A percentile compares a stretch with the other conserved stretches of the same genome.
Evolutionary conservation across 2,113 vertebrate species (phyloP).

Genomic region (Centrocercus urophasianus): DNA sequence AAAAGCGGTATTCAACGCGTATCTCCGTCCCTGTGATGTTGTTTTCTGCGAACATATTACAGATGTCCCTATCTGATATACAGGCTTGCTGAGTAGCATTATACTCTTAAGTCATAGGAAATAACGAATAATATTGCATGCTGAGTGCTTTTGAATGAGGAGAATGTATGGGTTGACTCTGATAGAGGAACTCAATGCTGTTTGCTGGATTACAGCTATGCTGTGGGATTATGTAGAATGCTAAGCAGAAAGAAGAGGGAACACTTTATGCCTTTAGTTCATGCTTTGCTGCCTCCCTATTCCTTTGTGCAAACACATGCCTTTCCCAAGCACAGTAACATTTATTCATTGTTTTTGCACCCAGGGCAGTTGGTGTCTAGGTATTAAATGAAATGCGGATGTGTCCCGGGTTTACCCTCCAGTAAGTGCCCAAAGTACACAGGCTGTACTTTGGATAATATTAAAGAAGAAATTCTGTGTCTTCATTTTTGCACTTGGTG

Average conservation of each 20-base stretch:
- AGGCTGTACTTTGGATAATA: background rate
- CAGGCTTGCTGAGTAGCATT: background rate
- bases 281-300: background rate
- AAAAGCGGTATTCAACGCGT: background rate
- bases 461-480: background rate
- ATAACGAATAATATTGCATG: conserved; percentile 20
- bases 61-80: conserved; percentile 10
- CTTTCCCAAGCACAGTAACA: background rate
- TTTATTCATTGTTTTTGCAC: conserved; percentile 26
- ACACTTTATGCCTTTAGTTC: background rate
- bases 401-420: background rate
- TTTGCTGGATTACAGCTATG: conserved; percentile 27
- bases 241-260: conserved; percentile 8
- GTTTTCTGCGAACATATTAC: background rate
- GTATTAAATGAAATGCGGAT: conserved; percentile 20
- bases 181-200: conserved; percentile 44
- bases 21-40: background rate
- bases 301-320: background rate
- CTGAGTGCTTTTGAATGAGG: conserved; percentile 48
- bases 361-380: background rate
- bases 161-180: conserved; percentile 36
- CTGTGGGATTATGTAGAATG: conserved; percentile 21
- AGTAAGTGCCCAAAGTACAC: background rate
- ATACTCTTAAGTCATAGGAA: conserved; percentile 39
- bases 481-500: background rate